Base-by-base conservation (phyloP, 2,113 vertebrate genomes). In the Vulpes vulpes region DNA sequence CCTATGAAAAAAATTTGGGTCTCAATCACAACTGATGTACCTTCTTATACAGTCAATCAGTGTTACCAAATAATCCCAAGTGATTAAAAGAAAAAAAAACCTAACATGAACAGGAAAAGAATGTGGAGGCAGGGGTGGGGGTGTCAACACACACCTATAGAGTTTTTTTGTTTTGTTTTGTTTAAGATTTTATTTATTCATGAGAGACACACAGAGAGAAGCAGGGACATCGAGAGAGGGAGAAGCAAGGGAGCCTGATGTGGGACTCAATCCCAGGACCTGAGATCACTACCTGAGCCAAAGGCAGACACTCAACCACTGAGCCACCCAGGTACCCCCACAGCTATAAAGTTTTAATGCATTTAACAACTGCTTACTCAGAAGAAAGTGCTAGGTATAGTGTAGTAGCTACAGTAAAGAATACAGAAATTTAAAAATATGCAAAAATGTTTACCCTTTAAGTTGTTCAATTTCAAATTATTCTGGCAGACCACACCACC, bases 341-440 rank as follows among this genome's bases (percentile, higher is more conserved):
- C 4, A 5, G 32, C n/a, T 90, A 94, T 73, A 17, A 60, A 65
- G 51, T 65, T 94, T 65, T 38, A 73, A 81, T 49, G 57, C 51
- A 81, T 81, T 89, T 89, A 94, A 92, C 30, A 95, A 80, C 2
- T 92, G 25, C 64, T 86, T 53, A 84, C 35, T 93, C 11, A 84
- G 81, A 90, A 89, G 25, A 94, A 64, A 5, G 51, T 23, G 16
- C 43, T 86, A 30, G 30, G 8, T 22, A 49, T 32, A 55, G 22
- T 10, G 4, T 35, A 74, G 38, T 16, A 76, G 9, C 69, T 89
- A 76, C 2, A 3, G 2, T 8, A 55, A 51, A 93, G 38, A 86
- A 83, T 4, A 65, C 0, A 82, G 78, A 91, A 60, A 89, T 55
- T 57, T n/a, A 80, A 60, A 59, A 53, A 96, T 71, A 89, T 7